Conservation (phyloP, 2,888 invertebrate genomes). For the Eupsilia transversa region DNA sequence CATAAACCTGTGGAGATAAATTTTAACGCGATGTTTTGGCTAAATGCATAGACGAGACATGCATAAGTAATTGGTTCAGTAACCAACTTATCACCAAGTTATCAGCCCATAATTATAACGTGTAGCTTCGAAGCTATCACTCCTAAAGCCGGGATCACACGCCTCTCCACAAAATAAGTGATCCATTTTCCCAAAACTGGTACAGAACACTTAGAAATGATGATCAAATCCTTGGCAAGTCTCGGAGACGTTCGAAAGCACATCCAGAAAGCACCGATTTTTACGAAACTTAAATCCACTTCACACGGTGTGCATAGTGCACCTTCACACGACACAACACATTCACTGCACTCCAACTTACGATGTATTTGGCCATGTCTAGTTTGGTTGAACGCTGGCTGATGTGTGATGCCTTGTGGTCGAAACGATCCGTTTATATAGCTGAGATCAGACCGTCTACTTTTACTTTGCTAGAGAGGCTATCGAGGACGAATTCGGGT, state of each 20-base stretch:
- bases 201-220: slow-evolving; percentile 34
- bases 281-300: slow-evolving; percentile 49
- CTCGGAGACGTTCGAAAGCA: slow-evolving; percentile 28
- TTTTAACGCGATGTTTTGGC: background rate
- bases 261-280: slow-evolving; percentile 42
- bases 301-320: slow-evolving; percentile 48
- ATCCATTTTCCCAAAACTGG: slow-evolving; percentile 28
- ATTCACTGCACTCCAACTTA: slow-evolving; percentile 89
- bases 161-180: slow-evolving; percentile 35
- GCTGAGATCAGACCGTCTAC: slow-evolving; percentile 82
- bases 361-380: slow-evolving; percentile 89
- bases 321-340: slow-evolving; percentile 63
- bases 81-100: slow-evolving; percentile 11
- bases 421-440: slow-evolving; percentile 83
- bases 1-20: slow-evolving; percentile 39
- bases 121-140: slow-evolving; percentile 60
- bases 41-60: background rate
- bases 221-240: slow-evolving; percentile 42
- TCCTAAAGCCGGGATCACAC: slow-evolving; percentile 2
- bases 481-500: slow-evolving; percentile 84
- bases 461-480: slow-evolving; percentile 84
- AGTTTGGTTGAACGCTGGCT: slow-evolving; percentile 77
- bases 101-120: slow-evolving; percentile 6
- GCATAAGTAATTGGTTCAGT: background rate
- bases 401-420: slow-evolving; percentile 81